Evolutionary conservation across 2,888 invertebrate species (phyloP).

Genomic region (Oxyscelio sp.): DNA sequence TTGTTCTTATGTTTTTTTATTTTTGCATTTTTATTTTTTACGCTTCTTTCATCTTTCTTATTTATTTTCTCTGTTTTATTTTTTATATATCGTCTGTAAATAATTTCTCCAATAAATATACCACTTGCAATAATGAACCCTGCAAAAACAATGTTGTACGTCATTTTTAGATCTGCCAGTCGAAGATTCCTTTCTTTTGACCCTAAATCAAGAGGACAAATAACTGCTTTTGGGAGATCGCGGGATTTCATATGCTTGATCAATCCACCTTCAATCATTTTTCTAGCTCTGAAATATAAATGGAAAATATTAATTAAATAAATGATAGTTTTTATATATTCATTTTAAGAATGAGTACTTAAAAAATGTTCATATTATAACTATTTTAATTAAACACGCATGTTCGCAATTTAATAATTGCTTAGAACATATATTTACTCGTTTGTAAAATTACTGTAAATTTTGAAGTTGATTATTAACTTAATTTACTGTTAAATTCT

Average conservation of each 20-base stretch:
- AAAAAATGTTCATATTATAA: no score
- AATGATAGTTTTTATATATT: no score
- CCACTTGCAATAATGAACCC: constrained; percentile 91
- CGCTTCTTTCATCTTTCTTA: no score
- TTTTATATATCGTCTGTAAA: constrained; percentile 29
- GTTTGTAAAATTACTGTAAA: no score
- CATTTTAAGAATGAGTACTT: no score
- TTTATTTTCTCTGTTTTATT: no score
- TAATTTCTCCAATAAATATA: constrained; percentile 55
- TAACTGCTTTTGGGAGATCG: constrained; percentile 92
- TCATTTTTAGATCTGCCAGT: constrained; percentile 94
- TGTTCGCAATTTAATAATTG: no score
- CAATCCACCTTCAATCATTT: constrained; percentile 93
- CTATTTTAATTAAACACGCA: no score
- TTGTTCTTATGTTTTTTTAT: constrained; percentile 4
- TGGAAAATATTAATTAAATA: no score
- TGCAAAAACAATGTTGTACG: constrained; percentile 93
- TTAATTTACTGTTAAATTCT: no score
- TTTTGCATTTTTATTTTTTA: neutral
- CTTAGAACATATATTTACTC: no score
- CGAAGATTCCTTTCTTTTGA: constrained; percentile 93
- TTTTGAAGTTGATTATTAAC: no score
- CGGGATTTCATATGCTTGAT: constrained; percentile 91
- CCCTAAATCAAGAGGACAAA: constrained; percentile 94
- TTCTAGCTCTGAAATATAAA: constrained; percentile 91